Evolutionary conservation across 2,113 vertebrate genomes (phyloP).

Genomic region (Murina feae): DNA sequence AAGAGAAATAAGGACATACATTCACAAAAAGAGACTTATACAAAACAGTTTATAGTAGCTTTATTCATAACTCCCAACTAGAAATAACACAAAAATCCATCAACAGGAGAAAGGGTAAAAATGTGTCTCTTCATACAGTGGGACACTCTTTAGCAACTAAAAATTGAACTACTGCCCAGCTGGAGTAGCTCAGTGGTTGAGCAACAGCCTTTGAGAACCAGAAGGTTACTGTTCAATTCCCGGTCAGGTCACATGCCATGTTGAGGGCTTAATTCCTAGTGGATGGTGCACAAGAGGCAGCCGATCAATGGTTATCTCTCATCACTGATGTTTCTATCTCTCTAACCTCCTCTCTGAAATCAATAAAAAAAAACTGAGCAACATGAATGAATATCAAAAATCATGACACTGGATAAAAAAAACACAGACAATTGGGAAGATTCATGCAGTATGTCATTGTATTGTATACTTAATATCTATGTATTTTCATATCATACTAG

Average conservation of each 20-base stretch:
- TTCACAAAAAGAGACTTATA: background rate
- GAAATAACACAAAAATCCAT: background rate
- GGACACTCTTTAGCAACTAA: background rate
- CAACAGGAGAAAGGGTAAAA: background rate
- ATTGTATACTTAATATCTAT: background rate
- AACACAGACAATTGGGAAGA: background rate
- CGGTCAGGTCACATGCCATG: too few species aligned
- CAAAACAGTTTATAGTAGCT: background rate
- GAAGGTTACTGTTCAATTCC: too few species aligned
- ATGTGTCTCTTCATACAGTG: background rate
- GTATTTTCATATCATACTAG: background rate
- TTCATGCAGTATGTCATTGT: background rate
- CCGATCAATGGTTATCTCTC: too few species aligned
- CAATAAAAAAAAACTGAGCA: too few species aligned
- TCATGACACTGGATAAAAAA: background rate
- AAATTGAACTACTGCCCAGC: background rate
- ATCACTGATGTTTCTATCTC: too few species aligned
- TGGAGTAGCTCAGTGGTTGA: too few species aligned
- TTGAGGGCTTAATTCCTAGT: too few species aligned
- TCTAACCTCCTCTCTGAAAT: too few species aligned
- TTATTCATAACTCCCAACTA: background rate
- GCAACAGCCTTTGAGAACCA: too few species aligned
- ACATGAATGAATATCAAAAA: background rate
- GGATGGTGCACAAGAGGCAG: too few species aligned
- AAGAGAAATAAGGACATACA: background rate